Base-by-base conservation (phyloP, 2,797 vertebrate genomes). In the Varecia variegata region DNA sequence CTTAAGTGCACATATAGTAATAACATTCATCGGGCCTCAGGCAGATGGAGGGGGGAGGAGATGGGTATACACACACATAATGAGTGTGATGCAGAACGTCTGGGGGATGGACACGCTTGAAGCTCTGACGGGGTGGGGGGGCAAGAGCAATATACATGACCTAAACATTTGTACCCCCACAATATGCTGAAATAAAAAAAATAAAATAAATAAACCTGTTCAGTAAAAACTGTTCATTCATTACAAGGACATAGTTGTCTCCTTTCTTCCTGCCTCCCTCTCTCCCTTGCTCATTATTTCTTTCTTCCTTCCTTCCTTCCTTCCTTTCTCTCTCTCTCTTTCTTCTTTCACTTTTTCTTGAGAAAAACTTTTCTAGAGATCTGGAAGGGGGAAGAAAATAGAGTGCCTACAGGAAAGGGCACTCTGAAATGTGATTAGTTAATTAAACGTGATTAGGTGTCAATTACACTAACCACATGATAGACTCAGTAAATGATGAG, bases 381-480 rank as follows among this genome's bases (percentile, higher is more conserved):
- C 54, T 62, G 10, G 23, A 85, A 56, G 43, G n/a, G 3, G 70
- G 2, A 58, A 70, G 15, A 35, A 84, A 90, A 56, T 23, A 7
- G 23, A 70, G 60, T 40, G 70, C 40, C 52, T 77, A 45, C 23
- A 71, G 54, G 38, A 35, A 12, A 70, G 21, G 18, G 7, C 35
- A 60, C 10, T 68, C 67, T 56, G 38, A 83, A 89, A 83, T 40
- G 50, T 89, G 70, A 77, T 70, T 70, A 71, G n/a, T 45, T 58
- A 52, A 50, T 68, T n/a, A 62, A 81, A 7, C 47, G 8, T 85
- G 27, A 85, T 90, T 62, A 88, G 43, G 18, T 58, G 58, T 52
- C 81, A 81, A 71, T 77, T 76, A 89, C 47, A 5, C 15, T 58
- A 94, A 70, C 74, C 8, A 65, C 65, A 79, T 13, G 38, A 52